These are phyloP conservation scores for Samia ricini DNA, from an alignment of 1,140 invertebrate species.

Conservation along the genomic window DNA sequence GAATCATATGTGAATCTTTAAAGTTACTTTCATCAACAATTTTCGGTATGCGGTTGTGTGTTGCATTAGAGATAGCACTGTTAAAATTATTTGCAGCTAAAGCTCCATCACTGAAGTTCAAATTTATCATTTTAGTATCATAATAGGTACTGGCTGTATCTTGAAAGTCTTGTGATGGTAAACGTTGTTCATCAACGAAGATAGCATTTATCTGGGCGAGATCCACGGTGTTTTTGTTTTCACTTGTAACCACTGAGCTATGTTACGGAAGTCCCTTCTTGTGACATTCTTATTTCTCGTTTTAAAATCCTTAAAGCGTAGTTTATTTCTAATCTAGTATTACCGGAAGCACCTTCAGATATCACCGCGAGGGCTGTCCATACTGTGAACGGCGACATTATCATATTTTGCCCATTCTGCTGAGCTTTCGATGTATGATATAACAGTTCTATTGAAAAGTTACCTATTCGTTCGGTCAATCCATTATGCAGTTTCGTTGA, in stretches of 20 bases:
- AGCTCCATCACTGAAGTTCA: conserved; percentile 79
- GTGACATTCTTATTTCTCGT: conserved; percentile 35
- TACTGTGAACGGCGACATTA: conserved; percentile 74
- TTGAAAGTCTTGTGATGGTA: conserved; percentile 50
- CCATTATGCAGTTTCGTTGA: conserved; percentile 21
- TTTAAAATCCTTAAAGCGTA: conserved; percentile 49
- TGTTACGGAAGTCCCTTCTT: conserved; percentile 49
- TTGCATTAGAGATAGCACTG: conserved; percentile 79
- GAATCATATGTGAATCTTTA: conserved; percentile 80
- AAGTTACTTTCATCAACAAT: conserved; percentile 77
- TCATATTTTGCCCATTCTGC: conserved; percentile 38
- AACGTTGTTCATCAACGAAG: conserved; percentile 41
- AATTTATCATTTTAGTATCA: conserved; percentile 73
- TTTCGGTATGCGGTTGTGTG: conserved; percentile 82
- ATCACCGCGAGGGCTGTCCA: conserved; percentile 75
- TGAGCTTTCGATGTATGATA: conserved; percentile 44
- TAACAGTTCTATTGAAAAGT: conserved; percentile 65
- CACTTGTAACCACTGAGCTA: conserved; percentile 58
- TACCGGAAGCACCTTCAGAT: conserved; percentile 66
- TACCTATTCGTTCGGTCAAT: conserved; percentile 57
- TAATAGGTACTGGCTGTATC: conserved; percentile 69
- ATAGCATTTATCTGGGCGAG: conserved; percentile 56
- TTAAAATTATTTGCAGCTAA: conserved; percentile 80
- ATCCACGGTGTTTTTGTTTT: conserved; percentile 55
- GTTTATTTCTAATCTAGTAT: conserved; percentile 60